A percentile compares a stretch with the other conserved stretches of the same genome.
These are phyloP conservation scores for Anagyrus pseudococci DNA, from an alignment of 2,888 invertebrate species.

Conservation along the genomic window DNA sequence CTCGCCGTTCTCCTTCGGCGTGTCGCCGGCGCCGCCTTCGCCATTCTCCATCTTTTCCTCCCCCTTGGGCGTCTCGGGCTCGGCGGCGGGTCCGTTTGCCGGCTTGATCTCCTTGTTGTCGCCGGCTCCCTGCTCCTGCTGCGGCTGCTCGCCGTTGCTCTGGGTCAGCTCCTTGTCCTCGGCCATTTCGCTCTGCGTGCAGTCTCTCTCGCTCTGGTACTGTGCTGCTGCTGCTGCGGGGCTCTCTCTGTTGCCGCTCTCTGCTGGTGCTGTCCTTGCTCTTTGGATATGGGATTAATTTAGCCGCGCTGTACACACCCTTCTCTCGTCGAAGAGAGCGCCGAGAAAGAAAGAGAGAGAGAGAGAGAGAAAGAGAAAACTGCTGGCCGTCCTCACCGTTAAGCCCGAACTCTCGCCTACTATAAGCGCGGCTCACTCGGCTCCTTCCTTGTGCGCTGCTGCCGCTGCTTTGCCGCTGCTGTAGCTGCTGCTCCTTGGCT, in stretches of 20 bases:
- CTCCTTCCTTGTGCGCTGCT: too few relatives aligned
- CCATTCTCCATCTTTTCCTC: constrained; percentile 55
- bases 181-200: constrained; percentile 48
- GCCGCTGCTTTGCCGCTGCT: too few relatives aligned
- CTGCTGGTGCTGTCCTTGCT: too few relatives aligned
- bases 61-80: constrained; percentile 77
- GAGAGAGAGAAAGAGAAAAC: too few relatives aligned
- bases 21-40: constrained; percentile 61
- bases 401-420: too few relatives aligned
- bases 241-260: background rate
- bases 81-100: constrained; percentile 65
- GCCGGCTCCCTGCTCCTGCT: constrained; percentile 55
- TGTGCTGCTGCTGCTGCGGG: too few relatives aligned
- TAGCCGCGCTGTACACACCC: too few relatives aligned
- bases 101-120: constrained; percentile 82
- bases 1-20: constrained; percentile 59
- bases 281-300: too few relatives aligned
- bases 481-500: background rate
- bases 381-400: too few relatives aligned
- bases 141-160: constrained; percentile 63
- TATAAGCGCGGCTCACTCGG: too few relatives aligned
- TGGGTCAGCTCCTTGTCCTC: constrained; percentile 61
- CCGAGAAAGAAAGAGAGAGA: too few relatives aligned
- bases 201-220: background rate
- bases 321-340: too few relatives aligned